A percentile compares a stretch with the other conserved stretches of the same genome.
Conservation (phyloP, 2,113 vertebrate genomes). For the Rhea americana region DNA sequence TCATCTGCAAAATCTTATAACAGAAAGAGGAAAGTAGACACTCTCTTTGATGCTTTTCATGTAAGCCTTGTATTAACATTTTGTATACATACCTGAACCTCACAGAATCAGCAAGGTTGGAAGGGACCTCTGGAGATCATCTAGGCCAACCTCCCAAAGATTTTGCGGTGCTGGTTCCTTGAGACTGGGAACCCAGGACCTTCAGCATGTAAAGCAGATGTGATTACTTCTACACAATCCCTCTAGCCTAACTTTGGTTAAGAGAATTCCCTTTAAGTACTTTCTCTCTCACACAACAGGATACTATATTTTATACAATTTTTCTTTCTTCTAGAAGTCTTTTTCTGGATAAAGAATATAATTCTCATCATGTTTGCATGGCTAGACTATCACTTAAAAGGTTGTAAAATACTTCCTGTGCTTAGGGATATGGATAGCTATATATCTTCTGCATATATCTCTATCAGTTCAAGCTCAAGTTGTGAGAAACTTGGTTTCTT, state of each 20-base stretch:
- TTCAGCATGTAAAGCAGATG: too few relatives aligned
- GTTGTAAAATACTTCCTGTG: neutral
- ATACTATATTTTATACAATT: neutral
- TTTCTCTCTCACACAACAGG: neutral
- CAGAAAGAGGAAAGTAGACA: neutral
- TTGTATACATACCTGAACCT: neutral
- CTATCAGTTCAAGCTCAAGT: neutral
- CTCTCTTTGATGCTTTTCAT: neutral
- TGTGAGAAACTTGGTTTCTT: neutral
- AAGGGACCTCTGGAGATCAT: too few relatives aligned
- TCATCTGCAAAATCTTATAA: neutral
- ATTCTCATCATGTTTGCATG: neutral
- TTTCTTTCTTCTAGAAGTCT: neutral
- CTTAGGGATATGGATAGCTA: neutral
- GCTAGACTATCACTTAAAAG: neutral
- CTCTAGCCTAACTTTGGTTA: neutral
- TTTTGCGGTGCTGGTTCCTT: too few relatives aligned
- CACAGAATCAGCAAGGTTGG: too few relatives aligned
- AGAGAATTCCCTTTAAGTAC: neutral
- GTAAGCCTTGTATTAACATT: neutral
- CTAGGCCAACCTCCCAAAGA: too few relatives aligned
- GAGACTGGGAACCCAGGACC: too few relatives aligned
- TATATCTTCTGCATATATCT: neutral
- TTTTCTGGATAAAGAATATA: neutral
- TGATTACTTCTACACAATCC: too few relatives aligned